Base-by-base conservation (phyloP, 2,888 invertebrate species). In the Actias luna region DNA sequence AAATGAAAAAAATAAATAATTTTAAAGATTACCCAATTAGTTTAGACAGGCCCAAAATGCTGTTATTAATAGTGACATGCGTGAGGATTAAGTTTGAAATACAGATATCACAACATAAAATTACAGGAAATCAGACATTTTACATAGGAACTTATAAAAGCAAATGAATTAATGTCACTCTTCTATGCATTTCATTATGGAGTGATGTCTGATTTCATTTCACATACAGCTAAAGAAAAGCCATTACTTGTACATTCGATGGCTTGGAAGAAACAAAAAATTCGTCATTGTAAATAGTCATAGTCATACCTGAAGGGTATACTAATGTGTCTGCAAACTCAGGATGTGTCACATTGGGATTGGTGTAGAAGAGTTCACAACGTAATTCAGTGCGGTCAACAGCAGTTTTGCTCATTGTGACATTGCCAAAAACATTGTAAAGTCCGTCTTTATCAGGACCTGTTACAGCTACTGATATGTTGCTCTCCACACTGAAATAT, bases 291-390 rank as follows among this genome's bases (percentile, higher is more conserved):
- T 35, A 60, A 55, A 55, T n/a, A 29, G 8, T 55, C 16, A 8
- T 31, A 50, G 0, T 57, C 64, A 64, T 77, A 84, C 85, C 82
- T 73, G 79, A 62, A 16, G 68, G 68, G 35, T 77, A 83, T 2
- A 39, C 39, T 25, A 67, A n/a, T 0, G 60, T 36, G 42, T 62
- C 74, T 22, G 71, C 42, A 67, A 78, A 87, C 1, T 73, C 75
- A 18, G 76, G 78, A 60, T 87, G 83, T 2, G 77, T 62, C 46
- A 88, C 67, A 63, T 77, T 71, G 16, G 68, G 63, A 69, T 85
- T 74, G 0, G 61, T 59, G 65, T 74, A 90, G 63, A 77, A 73
- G 2, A 92, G 74, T 59, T 85, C 84, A 73, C 91, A 91, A 60
- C 73, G 73, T 42, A 89, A 69, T 39, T 80, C 76, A 0, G 70